Conservation (phyloP, 2,113 vertebrate species). For the Phaethon lepturus region DNA sequence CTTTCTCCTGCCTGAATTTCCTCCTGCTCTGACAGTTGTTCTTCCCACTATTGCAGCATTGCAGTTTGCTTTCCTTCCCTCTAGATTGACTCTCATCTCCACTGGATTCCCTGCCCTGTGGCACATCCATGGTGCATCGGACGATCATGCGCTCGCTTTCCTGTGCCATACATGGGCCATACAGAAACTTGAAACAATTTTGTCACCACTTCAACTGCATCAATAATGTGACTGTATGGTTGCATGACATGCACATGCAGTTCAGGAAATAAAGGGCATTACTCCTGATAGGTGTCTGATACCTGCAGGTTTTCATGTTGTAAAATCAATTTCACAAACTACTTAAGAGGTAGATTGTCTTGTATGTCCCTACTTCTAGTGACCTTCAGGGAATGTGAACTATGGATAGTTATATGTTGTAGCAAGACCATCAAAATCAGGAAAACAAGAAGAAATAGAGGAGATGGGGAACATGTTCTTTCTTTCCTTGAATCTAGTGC, state of each 20-base stretch:
- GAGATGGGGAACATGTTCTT: background rate
- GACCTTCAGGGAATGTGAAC: background rate
- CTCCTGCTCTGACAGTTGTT: background rate
- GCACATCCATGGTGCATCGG: background rate
- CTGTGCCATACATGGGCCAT: background rate
- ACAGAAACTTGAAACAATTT: background rate
- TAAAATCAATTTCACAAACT: background rate
- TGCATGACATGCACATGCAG: background rate
- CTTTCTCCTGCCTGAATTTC: background rate
- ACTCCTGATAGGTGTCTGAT: background rate
- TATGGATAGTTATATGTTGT: background rate
- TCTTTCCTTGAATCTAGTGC: background rate
- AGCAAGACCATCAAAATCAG: background rate
- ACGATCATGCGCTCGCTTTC: rapidly evolving
- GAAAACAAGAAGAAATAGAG: background rate
- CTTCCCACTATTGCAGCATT: background rate
- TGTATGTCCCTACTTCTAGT: background rate
- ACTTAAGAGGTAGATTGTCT: background rate
- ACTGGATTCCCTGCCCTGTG: background rate
- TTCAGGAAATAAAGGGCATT: background rate
- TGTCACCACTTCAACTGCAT: background rate
- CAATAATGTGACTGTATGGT: background rate
- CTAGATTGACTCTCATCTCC: background rate
- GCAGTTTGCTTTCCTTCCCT: background rate
- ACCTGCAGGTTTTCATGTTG: background rate